Conservation (phyloP, 2,888 invertebrate genomes). For the Drosophila phalerata region DNA sequence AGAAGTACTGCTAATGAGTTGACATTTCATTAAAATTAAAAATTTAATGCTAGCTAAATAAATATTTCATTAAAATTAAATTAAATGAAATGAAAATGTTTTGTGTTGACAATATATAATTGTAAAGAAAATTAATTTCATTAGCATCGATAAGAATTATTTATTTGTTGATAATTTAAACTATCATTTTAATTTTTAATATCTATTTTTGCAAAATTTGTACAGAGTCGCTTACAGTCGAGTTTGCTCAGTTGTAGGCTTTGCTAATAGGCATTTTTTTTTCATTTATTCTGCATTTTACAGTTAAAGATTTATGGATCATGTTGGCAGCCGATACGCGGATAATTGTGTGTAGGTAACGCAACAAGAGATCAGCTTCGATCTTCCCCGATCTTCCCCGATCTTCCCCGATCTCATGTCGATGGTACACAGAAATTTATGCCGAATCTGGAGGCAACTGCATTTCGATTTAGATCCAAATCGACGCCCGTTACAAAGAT, state of each 20-base stretch:
- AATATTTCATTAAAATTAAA: not conserved
- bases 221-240: not conserved
- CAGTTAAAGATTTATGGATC: constrained; percentile 77
- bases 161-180: no score
- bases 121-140: no score
- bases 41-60: not conserved
- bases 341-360: constrained; percentile 73
- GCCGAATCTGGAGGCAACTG: constrained; percentile 38
- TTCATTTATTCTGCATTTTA: constrained; percentile 44
- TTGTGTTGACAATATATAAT: no score
- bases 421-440: constrained; percentile 43
- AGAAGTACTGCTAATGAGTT: not conserved
- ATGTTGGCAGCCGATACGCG: constrained; percentile 69
- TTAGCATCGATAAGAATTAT: no score
- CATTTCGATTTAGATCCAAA: constrained; percentile 55
- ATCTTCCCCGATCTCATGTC: constrained; percentile 10
- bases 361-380: constrained; percentile 30
- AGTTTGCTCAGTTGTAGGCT: not conserved
- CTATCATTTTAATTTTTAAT: not conserved
- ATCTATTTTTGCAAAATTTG: no score
- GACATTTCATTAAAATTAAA: not conserved
- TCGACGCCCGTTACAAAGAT: constrained; percentile 53
- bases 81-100: no score
- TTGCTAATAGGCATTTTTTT: constrained; percentile 3
- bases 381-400: constrained; percentile 6